phyloP scores from a whole-genome alignment of 2,113 vertebrate genomes.

The Tachysurus vachellii region DNA sequence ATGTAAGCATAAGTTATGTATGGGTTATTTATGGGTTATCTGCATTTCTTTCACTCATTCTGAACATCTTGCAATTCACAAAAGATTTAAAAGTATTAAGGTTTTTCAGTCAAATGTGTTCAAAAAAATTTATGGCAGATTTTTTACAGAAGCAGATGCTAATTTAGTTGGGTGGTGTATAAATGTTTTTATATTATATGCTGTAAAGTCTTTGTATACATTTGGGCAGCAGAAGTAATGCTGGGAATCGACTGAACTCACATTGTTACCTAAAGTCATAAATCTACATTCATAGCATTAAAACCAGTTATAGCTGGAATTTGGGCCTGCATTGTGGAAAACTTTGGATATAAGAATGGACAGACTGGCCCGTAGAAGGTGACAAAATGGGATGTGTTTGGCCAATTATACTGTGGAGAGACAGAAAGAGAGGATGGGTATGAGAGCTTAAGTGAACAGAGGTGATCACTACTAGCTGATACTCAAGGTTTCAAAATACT shows the following conservation, averaged over 20 bases:
- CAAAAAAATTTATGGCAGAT: neutral
- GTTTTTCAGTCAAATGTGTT: neutral
- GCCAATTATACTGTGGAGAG: neutral
- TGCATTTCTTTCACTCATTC: neutral
- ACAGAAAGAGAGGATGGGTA: neutral
- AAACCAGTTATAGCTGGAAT: neutral
- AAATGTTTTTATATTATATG: neutral
- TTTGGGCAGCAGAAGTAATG: neutral
- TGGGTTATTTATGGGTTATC: neutral
- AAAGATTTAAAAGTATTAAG: neutral
- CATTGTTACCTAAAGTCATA: neutral
- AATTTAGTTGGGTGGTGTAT: neutral
- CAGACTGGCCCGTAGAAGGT: neutral
- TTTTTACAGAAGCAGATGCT: neutral
- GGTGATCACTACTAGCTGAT: neutral
- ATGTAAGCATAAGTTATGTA: constrained; percentile 14
- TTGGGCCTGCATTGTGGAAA: neutral
- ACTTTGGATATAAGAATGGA: neutral
- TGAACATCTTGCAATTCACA: neutral
- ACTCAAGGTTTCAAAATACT: constrained; percentile 32
- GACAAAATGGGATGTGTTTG: neutral
- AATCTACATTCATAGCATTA: neutral
- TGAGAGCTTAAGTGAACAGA: neutral
- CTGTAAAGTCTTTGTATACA: neutral
- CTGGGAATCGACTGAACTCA: neutral